Evolutionary conservation across 2,888 invertebrate species (phyloP), one percentile per base, ranked within the genome.

Genomic region (Druceiella hillmani): DNA sequence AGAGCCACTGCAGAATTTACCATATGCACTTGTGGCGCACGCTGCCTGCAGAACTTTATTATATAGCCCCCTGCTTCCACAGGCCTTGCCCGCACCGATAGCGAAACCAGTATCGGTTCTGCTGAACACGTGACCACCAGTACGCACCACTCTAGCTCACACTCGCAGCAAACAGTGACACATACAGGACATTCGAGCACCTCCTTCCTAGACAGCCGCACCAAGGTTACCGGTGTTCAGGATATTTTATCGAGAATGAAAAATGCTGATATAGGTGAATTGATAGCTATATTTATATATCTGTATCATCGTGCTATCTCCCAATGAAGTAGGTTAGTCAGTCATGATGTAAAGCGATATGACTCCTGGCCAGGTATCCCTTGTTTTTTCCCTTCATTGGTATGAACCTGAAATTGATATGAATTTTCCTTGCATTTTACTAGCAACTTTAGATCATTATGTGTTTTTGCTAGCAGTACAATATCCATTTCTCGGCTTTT

Each of bases 171-270:
- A 36, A 17, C 13, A 2, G 13, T 12, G 17, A 2, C 20, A 11
- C 3, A 13, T 7, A 10, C 5, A 4, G 24, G 3, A 20, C 41
- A 63, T 64, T 52, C 56, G 12, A 61, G 65, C 2, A 66, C 75
- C 40, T 83, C 84, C 7, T 88, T 88, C 61, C 70, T 87, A 15
- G 81, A 81, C 55, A 83, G 79, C 61, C 77, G 69, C 50, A 75
- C 78, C 10, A 81, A 80, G 54, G 83, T 87, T 34, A 76, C 81
- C 3, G 82, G 82, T 3, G 81, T 87, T 2, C 78, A 83, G 55
- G 88, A 88, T 55, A 83, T 86, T 10, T 66, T 88, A 36, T 75
- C 78, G 3, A 74, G 87, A 49, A 88, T 88, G 87, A 79, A 79
- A 57, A 83, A 83, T 54, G 82, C 83, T 48, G 82, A 82, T 53